Evolutionary conservation across 2,113 vertebrate species (phyloP), one percentile per base, ranked within the genome.

Genomic region (Pygoscelis antarcticus): DNA sequence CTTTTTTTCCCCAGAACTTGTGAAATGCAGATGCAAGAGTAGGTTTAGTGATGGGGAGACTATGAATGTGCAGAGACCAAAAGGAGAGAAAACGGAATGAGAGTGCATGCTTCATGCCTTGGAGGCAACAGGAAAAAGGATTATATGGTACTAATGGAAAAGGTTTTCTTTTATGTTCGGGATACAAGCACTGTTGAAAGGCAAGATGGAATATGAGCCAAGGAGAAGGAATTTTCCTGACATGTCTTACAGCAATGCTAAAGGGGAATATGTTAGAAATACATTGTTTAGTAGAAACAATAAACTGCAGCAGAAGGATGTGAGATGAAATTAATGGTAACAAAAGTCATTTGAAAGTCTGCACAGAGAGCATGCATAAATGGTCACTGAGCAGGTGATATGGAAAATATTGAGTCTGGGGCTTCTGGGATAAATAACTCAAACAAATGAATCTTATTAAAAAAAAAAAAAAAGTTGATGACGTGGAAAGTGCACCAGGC

Each of bases 231-330:
- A 68, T 16, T 70, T 83, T 69, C 22, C 46, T 80, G 75, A 87
- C 40, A 66, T 55, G 22, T 77, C 44, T 88, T 72, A 69, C 11
- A 58, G 16, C 22, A 69, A 10, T 49, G 38, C 3, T 76, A 58
- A 95, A 91, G 26, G 26, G 58, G 20, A 46, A n/a, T 57, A 27
- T 74, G 11, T 47, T 89, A 76, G 71, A 80, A 87, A 87, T 76
- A 40, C 5, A 38, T 71, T 81, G 23, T 65, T 69, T 79, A 83
- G 32, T 40, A 61, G 58, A 75, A 95, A 58, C n/a, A 72, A 70
- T 68, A 40, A 64, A 52, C 25, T 66, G 57, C 54, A 90, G 30
- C 40, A 79, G 66, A 84, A 84, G 20, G 32, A 49, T 65, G 8
- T 26, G 34, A 61, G 34, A 49, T 65, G 1, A 93, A 89, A 69